Evolutionary conservation across 2,888 invertebrate species (phyloP).

Genomic region (Notodonta ziczac): DNA sequence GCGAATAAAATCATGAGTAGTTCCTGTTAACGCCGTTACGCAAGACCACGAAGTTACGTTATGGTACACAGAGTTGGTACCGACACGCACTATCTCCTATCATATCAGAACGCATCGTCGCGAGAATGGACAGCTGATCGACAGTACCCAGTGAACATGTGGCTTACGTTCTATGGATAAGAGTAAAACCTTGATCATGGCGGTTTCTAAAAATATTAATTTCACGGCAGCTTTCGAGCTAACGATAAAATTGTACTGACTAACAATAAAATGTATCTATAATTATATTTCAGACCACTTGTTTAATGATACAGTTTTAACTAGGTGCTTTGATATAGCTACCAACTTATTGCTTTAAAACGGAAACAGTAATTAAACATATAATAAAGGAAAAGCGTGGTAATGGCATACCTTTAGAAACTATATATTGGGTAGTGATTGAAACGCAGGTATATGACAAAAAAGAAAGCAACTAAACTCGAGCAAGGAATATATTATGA

Average conservation of each 20-base stretch:
- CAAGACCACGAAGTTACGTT: slow-evolving; percentile 62
- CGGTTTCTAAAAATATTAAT: slow-evolving; percentile 10
- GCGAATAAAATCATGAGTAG: slow-evolving; percentile 47
- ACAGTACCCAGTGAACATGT: slow-evolving; percentile 37
- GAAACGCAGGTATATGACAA: neutral
- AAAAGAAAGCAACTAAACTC: too few species aligned
- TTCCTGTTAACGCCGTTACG: slow-evolving; percentile 58
- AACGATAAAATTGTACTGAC: neutral
- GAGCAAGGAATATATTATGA: too few species aligned
- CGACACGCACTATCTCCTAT: slow-evolving; percentile 75
- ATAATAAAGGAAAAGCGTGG: neutral
- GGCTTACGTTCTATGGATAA: slow-evolving; percentile 9
- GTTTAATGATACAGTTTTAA: slow-evolving; percentile 17
- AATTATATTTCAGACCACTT: slow-evolving; percentile 17
- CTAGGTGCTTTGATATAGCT: neutral
- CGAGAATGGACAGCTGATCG: slow-evolving; percentile 69
- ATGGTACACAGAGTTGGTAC: slow-evolving; percentile 43
- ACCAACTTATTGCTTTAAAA: neutral
- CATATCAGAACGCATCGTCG: slow-evolving; percentile 72
- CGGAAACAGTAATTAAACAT: too few species aligned
- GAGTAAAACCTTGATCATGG: slow-evolving; percentile 17
- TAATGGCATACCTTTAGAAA: neutral
- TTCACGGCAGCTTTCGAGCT: neutral
- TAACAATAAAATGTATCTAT: slow-evolving; percentile 7
- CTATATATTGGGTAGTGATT: neutral